Evolutionary conservation across 1,140 invertebrate genomes (phyloP).

Genomic region (Aphis gossypii): DNA sequence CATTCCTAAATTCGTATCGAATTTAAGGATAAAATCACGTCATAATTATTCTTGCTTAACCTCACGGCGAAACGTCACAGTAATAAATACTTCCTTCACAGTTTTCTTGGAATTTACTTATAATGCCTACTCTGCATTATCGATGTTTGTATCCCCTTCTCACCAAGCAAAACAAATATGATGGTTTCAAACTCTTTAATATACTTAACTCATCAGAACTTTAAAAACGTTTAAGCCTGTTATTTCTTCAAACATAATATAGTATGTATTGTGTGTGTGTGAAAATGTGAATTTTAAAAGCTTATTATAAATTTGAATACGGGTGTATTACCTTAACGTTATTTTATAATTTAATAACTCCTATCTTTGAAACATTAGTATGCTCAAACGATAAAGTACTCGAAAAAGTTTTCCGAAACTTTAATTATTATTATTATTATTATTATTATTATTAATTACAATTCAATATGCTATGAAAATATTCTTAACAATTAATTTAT

Average conservation of each 20-base stretch:
- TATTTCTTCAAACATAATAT: neutral
- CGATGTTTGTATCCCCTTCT: neutral
- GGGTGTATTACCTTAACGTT: neutral
- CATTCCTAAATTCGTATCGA: neutral
- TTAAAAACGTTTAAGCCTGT: neutral
- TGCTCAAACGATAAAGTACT: neutral
- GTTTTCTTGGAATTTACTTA: neutral
- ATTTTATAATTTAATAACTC: constrained; percentile 15
- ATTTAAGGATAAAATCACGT: neutral
- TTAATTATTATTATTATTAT: too few relatives aligned
- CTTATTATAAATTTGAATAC: neutral
- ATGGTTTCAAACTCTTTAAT: neutral
- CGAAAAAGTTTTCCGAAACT: neutral
- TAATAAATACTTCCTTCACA: neutral
- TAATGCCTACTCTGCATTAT: neutral
- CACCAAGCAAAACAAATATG: too few relatives aligned
- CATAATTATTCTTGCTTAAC: neutral
- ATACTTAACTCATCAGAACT: neutral
- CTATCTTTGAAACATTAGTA: neutral
- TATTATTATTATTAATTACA: neutral
- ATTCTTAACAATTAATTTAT: neutral
- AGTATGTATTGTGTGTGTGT: neutral
- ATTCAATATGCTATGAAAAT: neutral
- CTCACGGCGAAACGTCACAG: neutral
- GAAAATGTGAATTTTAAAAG: neutral